These are phyloP conservation scores for Archocentrus centrarchus DNA, from an alignment of 2,113 vertebrate species.

Conservation along the genomic window DNA sequence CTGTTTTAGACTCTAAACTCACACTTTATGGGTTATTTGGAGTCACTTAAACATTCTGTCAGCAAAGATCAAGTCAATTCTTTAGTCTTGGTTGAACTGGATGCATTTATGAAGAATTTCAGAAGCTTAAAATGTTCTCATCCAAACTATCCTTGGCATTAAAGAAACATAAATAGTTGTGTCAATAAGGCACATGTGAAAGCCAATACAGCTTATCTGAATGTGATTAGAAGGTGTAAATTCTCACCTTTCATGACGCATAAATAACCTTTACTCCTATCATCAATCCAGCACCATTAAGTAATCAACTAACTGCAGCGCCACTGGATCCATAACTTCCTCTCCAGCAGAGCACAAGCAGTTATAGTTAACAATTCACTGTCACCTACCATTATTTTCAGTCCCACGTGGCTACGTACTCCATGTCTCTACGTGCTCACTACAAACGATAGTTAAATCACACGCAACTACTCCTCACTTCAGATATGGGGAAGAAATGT, in stretches of 20 bases:
- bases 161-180: not conserved
- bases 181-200: not conserved
- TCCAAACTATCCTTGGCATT: not conserved
- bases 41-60: constrained; percentile 3
- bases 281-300: constrained; percentile 1
- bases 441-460: not conserved
- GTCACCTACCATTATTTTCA: not conserved
- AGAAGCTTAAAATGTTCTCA: not conserved
- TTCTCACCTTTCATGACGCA: not conserved
- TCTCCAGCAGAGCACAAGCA: not conserved
- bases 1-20: not conserved
- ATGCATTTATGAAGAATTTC: not conserved
- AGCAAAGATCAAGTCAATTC: not conserved
- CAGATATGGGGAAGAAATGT: not conserved
- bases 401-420: not conserved
- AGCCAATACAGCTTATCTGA: not conserved
- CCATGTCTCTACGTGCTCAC: not conserved
- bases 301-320: not conserved
- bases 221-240: not conserved
- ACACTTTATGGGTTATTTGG: not conserved
- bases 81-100: not conserved
- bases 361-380: not conserved
- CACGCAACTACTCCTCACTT: not conserved
- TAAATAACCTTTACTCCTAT: not conserved
- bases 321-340: not conserved